A percentile compares a stretch with the other conserved stretches of the same genome.
Conservation (phyloP, 1,140 invertebrate species). For the Latrodectus geometricus region DNA sequence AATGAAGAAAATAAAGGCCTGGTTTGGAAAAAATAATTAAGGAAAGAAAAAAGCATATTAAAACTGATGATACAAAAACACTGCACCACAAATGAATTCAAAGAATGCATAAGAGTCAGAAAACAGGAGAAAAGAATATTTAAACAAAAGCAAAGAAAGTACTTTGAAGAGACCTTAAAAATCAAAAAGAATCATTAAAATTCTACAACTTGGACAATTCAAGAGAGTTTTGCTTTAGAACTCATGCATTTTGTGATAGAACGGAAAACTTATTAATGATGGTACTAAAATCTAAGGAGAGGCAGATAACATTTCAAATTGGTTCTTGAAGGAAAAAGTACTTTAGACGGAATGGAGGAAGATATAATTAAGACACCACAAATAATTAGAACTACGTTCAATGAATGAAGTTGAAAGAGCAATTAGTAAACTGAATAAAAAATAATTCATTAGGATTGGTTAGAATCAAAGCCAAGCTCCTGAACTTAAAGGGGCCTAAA, state of each 20-base stretch:
- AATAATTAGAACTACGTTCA: neutral
- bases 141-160: neutral
- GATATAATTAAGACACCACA: neutral
- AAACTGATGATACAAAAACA: neutral
- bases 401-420: neutral
- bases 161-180: neutral
- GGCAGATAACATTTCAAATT: neutral
- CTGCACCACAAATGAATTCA: neutral
- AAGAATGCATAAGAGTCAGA: neutral
- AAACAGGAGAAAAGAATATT: neutral
- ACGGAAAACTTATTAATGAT: neutral
- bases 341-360: neutral
- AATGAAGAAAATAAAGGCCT: neutral
- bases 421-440: neutral
- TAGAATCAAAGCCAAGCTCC: neutral
- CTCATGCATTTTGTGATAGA: neutral
- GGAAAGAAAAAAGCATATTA: neutral
- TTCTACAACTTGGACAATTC: no score
- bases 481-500: neutral
- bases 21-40: neutral
- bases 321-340: neutral
- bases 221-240: neutral
- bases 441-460: neutral
- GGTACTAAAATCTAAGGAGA: neutral
- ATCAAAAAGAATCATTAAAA: neutral